These are phyloP conservation scores for Drosophila repleta DNA, from an alignment of 1,140 invertebrate species.

Conservation along the genomic window DNA sequence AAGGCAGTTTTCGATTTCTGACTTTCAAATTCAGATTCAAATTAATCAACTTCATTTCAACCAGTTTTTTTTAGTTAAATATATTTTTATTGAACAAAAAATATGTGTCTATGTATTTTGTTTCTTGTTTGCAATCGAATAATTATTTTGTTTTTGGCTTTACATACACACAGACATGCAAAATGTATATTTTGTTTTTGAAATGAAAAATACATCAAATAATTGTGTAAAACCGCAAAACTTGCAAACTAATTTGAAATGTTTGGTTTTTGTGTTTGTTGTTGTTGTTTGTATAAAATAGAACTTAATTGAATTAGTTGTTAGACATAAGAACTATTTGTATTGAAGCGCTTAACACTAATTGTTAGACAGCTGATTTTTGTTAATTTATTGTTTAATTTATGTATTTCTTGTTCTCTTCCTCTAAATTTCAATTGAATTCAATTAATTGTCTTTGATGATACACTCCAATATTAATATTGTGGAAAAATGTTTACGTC, in stretches of 20 bases:
- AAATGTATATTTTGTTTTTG: constrained; percentile 28
- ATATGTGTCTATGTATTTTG: constrained; percentile 71
- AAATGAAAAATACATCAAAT: constrained; percentile 32
- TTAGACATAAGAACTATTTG: constrained; percentile 50
- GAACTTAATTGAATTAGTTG: constrained; percentile 75
- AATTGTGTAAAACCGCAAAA: constrained; percentile 56
- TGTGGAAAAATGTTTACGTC: constrained; percentile 74
- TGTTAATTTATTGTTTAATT: background rate
- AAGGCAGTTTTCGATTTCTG: background rate
- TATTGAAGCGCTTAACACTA: constrained; percentile 72
- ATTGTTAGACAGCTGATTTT: constrained; percentile 68
- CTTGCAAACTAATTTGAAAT: constrained; percentile 67
- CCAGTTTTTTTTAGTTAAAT: constrained; percentile 60
- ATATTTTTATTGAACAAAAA: constrained; percentile 80
- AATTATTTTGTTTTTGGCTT: constrained; percentile 22
- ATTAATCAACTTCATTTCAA: background rate
- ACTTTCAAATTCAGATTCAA: too few species aligned
- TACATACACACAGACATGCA: constrained; percentile 12
- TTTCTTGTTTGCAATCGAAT: constrained; percentile 54
- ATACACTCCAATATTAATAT: constrained; percentile 25
- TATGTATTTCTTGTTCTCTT: constrained; percentile 24
- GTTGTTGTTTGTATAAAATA: constrained; percentile 57
- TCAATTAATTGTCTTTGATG: constrained; percentile 49
- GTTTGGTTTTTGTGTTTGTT: constrained; percentile 22
- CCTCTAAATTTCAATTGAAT: constrained; percentile 57